Evolutionary conservation across 1,140 invertebrate species (phyloP).

Genomic region (Hypsibius dujardini): DNA sequence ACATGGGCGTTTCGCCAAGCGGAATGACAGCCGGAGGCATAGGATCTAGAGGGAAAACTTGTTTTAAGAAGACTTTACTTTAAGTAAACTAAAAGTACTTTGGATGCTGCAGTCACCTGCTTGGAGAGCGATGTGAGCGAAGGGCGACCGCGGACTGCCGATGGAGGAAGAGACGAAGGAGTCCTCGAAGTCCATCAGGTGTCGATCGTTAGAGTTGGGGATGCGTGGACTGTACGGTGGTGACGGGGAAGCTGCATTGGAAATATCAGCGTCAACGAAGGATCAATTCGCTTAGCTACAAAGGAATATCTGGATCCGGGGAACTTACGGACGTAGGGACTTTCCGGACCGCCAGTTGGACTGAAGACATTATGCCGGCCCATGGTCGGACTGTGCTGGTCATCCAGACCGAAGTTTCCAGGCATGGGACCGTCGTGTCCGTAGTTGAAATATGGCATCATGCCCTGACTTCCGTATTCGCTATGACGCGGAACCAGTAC

Average conservation of each 20-base stretch:
- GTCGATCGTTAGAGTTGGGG: constrained; percentile 21
- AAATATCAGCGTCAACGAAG: not conserved
- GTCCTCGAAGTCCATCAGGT: constrained; percentile 19
- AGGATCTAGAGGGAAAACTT: not conserved
- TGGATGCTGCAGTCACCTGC: too few relatives aligned
- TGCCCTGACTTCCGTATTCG: constrained; percentile 30
- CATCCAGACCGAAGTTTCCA: not conserved
- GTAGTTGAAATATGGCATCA: not conserved
- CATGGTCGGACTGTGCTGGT: not conserved
- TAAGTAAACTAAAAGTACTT: too few relatives aligned
- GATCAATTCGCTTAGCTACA: too few relatives aligned
- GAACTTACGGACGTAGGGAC: too few relatives aligned
- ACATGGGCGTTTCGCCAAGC: constrained; percentile 39
- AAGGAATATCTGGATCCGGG: not conserved
- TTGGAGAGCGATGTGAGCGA: not conserved
- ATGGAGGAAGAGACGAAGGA: constrained; percentile 22
- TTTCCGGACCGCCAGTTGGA: not conserved
- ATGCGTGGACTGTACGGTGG: constrained; percentile 4
- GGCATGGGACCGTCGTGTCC: not conserved
- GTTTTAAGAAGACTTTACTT: constrained; percentile 15
- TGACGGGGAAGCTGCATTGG: not conserved
- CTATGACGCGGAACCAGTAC: constrained; percentile 35
- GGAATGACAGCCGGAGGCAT: constrained; percentile 30
- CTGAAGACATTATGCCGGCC: not conserved
- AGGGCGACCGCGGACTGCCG: constrained; percentile 19